Evolutionary conservation across 1,140 invertebrate genomes (phyloP).

Genomic region (Telenomus remus): DNA sequence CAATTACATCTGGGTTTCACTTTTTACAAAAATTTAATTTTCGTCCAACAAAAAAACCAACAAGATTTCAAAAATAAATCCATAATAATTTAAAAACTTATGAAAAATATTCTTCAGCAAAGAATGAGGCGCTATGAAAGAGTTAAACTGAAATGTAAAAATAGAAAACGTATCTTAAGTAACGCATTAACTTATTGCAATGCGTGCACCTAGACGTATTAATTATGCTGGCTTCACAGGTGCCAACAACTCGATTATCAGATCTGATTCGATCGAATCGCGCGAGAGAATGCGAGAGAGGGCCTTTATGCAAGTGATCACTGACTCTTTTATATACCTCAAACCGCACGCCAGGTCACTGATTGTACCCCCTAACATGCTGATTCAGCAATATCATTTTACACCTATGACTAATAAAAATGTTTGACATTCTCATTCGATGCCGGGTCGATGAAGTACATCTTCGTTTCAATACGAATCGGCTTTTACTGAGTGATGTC

Average conservation of each 20-base stretch:
- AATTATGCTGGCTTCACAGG: slow-evolving; percentile 72
- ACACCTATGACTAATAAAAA: slow-evolving; percentile 40
- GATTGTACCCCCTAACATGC: slow-evolving; percentile 54
- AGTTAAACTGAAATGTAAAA: slow-evolving; percentile 27
- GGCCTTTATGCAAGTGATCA: slow-evolving; percentile 52
- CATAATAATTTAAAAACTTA: too few relatives aligned
- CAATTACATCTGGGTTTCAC: too few relatives aligned
- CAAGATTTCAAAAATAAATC: too few relatives aligned
- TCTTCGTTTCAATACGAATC: slow-evolving; percentile 6
- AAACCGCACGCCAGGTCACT: slow-evolving; percentile 37
- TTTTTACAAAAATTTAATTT: not conserved
- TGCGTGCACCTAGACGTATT: slow-evolving; percentile 64
- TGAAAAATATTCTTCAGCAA: too few relatives aligned
- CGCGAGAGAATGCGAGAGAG: slow-evolving; percentile 51
- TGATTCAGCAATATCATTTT: slow-evolving; percentile 54
- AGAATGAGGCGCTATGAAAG: too few relatives aligned
- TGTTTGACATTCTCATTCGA: slow-evolving; percentile 41
- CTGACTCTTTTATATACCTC: slow-evolving; percentile 54
- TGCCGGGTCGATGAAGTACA: slow-evolving; percentile 17
- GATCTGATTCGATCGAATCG: slow-evolving; percentile 70
- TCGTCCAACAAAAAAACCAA: not conserved
- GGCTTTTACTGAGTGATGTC: not conserved
- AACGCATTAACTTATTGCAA: slow-evolving; percentile 37
- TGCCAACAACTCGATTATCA: slow-evolving; percentile 75
- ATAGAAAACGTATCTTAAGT: slow-evolving; percentile 23